Conservation (phyloP, 2,113 vertebrate genomes). For the Tylochromis polylepis region DNA sequence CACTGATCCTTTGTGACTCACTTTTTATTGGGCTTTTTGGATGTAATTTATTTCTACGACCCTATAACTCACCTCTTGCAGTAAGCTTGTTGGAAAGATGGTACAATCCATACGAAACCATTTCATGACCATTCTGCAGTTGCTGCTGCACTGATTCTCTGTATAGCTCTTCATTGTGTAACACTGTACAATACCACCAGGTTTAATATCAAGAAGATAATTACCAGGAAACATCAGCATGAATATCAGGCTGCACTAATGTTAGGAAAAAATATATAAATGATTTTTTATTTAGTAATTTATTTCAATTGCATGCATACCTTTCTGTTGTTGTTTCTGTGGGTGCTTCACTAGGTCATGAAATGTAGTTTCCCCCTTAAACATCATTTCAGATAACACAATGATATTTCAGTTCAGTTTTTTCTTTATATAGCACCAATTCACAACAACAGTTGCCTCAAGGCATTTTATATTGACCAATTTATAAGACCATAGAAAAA, state of each 20-base stretch:
- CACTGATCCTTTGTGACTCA: neutral
- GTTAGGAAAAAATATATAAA: neutral
- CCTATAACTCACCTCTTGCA: neutral
- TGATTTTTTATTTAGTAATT: neutral
- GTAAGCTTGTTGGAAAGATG: neutral
- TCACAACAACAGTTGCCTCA: neutral
- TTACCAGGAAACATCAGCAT: neutral
- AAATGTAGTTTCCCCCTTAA: neutral
- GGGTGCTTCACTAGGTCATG: fast-evolving
- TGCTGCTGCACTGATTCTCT: neutral
- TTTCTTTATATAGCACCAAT: neutral
- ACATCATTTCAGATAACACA: neutral
- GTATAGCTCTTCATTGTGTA: neutral
- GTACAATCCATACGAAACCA: neutral
- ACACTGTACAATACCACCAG: neutral
- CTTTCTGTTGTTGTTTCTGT: neutral
- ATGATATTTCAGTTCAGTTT: neutral
- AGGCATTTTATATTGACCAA: neutral
- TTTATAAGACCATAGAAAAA: neutral
- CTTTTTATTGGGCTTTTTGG: neutral
- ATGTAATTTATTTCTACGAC: neutral
- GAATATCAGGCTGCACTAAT: neutral
- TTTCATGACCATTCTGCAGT: neutral
- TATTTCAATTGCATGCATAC: neutral
- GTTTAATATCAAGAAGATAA: neutral